Conservation (phyloP, 2,797 vertebrate species). For the Heteromormyrus szaboi region DNA sequence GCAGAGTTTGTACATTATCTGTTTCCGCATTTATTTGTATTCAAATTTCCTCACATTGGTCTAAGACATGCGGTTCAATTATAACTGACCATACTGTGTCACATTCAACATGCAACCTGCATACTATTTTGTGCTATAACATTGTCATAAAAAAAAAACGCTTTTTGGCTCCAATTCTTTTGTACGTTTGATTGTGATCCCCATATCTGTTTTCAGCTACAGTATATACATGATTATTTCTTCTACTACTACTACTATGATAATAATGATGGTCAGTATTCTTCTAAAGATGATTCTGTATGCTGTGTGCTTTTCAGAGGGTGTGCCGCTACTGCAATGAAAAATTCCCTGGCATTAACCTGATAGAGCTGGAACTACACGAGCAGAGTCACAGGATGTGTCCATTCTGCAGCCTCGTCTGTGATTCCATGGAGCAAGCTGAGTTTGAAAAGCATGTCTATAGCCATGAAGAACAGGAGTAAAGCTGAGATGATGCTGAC, state of each 20-base stretch:
- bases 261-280: background rate
- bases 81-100: background rate
- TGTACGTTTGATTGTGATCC: background rate
- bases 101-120: background rate
- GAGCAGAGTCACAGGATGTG: constrained; percentile 61
- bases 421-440: constrained; percentile 56
- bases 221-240: background rate
- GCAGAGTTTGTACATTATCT: background rate
- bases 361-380: constrained; percentile 51
- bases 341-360: constrained; percentile 57
- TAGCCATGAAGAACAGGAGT: constrained; percentile 46
- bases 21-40: background rate
- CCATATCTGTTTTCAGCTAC: background rate
- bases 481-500: background rate
- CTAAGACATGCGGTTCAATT: background rate
- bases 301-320: constrained; percentile 8
- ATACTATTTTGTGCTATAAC: background rate
- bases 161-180: background rate
- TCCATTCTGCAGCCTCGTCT: constrained; percentile 63
- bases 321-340: constrained; percentile 58
- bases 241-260: background rate
- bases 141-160: background rate
- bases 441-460: constrained; percentile 67
- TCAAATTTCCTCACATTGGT: background rate
- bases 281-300: background rate